phyloP scores from a whole-genome alignment of 2,797 vertebrate species.

The Hafferia zeledoni region DNA sequence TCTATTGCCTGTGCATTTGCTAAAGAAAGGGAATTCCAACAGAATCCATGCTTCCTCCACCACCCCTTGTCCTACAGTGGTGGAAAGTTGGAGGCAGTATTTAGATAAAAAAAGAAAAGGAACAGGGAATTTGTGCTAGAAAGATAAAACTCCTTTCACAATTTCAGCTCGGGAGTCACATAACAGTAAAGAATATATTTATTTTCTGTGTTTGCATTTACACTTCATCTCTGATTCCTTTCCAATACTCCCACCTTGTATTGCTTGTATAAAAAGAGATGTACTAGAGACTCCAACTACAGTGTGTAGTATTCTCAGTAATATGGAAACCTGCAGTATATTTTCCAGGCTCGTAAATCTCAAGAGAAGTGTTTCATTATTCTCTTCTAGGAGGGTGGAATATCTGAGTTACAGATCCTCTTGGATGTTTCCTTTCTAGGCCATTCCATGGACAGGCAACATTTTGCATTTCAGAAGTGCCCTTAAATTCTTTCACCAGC shows the following conservation, averaged over 20 bases:
- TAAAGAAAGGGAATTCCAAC: neutral
- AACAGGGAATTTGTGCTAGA: neutral
- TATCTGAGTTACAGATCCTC: slow-evolving; percentile 72
- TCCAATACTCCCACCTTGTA: neutral
- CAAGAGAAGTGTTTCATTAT: slow-evolving; percentile 80
- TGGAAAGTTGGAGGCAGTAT: neutral
- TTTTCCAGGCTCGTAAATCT: slow-evolving; percentile 76
- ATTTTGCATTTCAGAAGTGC: slow-evolving; percentile 65
- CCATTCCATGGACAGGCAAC: slow-evolving; percentile 58
- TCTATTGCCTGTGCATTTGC: neutral
- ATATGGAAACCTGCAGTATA: slow-evolving; percentile 65
- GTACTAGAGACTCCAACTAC: neutral
- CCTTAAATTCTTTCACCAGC: slow-evolving; percentile 71
- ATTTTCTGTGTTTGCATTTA: neutral
- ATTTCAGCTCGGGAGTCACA: neutral
- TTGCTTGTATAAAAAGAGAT: slow-evolving; percentile 10
- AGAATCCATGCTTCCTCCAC: neutral
- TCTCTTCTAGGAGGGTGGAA: slow-evolving; percentile 62
- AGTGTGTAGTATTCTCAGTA: slow-evolving; percentile 22
- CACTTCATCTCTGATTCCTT: slow-evolving; percentile 11
- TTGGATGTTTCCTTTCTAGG: slow-evolving; percentile 59
- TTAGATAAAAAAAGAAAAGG: neutral
- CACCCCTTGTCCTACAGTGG: neutral
- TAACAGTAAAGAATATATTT: neutral
- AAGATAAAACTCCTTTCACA: neutral